Evolutionary conservation across 2,888 invertebrate genomes (phyloP).

Genomic region (Sesia apiformis): DNA sequence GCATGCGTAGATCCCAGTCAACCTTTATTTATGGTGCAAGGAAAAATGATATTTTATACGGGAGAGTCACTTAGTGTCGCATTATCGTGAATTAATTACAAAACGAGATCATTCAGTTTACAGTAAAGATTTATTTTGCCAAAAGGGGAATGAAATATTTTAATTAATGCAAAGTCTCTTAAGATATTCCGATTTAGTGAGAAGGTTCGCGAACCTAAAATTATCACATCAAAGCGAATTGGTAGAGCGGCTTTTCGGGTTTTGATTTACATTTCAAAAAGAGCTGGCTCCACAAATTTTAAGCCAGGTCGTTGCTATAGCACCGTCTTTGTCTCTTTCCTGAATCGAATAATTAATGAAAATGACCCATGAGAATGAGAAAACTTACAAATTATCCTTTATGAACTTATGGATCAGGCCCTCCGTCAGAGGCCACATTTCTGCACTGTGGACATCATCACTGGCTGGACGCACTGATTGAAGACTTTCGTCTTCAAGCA

Average conservation of each 20-base stretch:
- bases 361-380: no score
- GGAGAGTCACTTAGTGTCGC: conserved; percentile 9
- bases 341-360: no score
- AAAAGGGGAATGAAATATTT: conserved; percentile 24
- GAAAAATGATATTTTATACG: conserved; percentile 22
- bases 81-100: conserved; percentile 11
- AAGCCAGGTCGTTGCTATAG: conserved; percentile 10
- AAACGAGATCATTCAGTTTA: conserved; percentile 1
- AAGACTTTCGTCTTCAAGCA: no score
- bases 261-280: conserved; percentile 68
- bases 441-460: no score
- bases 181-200: conserved; percentile 22
- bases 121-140: background rate
- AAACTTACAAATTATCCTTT: no score
- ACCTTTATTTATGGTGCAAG: conserved; percentile 29
- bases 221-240: conserved; percentile 64
- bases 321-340: no score
- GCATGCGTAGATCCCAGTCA: conserved; percentile 21
- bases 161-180: conserved; percentile 44
- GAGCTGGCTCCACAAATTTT: conserved; percentile 28
- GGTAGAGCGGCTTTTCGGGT: conserved; percentile 39
- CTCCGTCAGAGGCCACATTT: no score
- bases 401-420: no score
- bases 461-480: no score
- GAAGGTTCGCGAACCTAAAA: conserved; percentile 41